Percentiles rank a stretch among this genome's conserved stretches.
Evolutionary conservation across 2,797 vertebrate species (phyloP).

Genomic region (Falco novaeseelandiae): DNA sequence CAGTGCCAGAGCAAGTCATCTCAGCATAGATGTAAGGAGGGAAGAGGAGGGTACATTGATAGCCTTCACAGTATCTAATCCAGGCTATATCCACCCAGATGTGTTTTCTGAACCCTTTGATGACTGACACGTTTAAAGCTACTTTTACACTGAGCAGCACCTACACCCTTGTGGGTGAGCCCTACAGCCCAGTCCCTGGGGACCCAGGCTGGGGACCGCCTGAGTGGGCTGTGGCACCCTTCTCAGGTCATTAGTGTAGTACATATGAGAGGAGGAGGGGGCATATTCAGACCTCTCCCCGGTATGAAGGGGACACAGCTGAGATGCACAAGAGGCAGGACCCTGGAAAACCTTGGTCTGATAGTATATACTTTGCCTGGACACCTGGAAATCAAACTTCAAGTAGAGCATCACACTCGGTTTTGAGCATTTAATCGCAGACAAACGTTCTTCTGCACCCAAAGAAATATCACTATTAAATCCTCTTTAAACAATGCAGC

Average conservation of each 20-base stretch:
- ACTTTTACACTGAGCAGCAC: neutral
- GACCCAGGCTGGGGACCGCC: neutral
- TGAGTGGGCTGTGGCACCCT: neutral
- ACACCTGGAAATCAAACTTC: neutral
- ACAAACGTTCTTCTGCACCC: neutral
- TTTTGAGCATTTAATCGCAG: neutral
- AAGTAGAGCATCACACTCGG: neutral
- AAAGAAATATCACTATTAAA: neutral
- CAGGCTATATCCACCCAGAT: neutral
- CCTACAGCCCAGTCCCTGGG: neutral
- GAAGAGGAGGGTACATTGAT: neutral
- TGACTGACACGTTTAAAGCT: neutral
- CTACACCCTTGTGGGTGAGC: neutral
- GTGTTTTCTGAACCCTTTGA: fast-evolving
- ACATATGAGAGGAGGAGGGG: neutral
- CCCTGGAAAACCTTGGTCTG: neutral
- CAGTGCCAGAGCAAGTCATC: neutral
- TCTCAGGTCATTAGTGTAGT: neutral
- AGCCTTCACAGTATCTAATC: neutral
- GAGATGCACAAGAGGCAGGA: neutral
- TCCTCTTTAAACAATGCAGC: neutral
- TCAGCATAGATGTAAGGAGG: neutral
- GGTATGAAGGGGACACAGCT: fast-evolving
- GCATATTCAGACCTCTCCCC: neutral
- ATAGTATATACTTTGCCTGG: neutral